Evolutionary conservation across 2,797 vertebrate species (phyloP), one percentile per base, ranked within the genome.

Genomic region (Phrynocephalus vlangalii): DNA sequence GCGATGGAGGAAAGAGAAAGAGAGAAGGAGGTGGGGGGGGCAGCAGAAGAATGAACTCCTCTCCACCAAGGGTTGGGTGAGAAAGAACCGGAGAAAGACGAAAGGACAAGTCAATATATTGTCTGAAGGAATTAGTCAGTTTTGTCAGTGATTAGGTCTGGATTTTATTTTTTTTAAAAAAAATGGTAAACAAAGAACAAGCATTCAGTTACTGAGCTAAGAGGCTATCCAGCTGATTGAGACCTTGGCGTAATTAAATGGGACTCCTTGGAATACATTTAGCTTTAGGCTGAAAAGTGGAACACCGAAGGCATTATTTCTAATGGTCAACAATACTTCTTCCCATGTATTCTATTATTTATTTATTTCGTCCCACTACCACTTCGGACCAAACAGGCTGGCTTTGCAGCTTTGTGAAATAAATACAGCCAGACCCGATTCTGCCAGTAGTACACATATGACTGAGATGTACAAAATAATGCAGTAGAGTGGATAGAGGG

Each of bases 1-100:
- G 89, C 93, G 26, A 87, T 88, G 83, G 90, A 30, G 13, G 28
- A 85, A 79, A 82, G 87, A 91, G 75, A 0, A 2, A 52, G n/a
- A 44, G 5, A 16, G 6, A 24, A 38, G 11, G 0, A 8, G 71
- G 18, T 30, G 71, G 38, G 30, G 38, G 30, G 20, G 22, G n/a
- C 10, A 71, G 70, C n/a, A 48, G 50, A 26, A 38, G 48, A 33
- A 15, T 70, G 15, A 78, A 44, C 72, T 30, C 79, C 7, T 2
- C 1, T n/a, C 4, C 6, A 5, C 15, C 6, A 0, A 18, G 71
- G 71, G 22, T 38, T 22, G 78, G 70, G 78, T 76, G 87, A 90
- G 67, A 3, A 38, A 5, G 90, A 38, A 52, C 60, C 28, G 33
- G 6, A 22, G 38, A 5, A 28, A 71, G 70, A 66, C 76, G 78